Base-by-base conservation (phyloP, 2,888 invertebrate species). In the Drosophila gaucha region DNA sequence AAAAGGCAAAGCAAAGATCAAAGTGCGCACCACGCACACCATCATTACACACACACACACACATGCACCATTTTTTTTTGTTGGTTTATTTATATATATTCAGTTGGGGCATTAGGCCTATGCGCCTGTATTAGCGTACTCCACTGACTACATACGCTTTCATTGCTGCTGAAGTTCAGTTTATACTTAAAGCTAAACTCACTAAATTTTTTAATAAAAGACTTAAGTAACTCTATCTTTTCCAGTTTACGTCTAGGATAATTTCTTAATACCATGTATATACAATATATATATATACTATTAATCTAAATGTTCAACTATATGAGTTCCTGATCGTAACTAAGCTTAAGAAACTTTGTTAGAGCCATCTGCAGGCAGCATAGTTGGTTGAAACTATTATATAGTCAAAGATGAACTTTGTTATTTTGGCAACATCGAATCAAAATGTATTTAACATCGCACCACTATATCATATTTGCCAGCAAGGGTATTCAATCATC, bases 1-100 rank as follows among this genome's bases (percentile, higher is more conserved):
- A 30, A 57, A 55, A 62, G 63, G 50, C 66, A 62, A 62, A 74
- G 74, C 66, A 64, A 70, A 77, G 74, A 78, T 77, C 74, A 74
- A 74, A 74, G 74, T 63, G 72, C 52, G 41, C 54, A 47, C 22
- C 44, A 52, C 51, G 43, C 55, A 58, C 35, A 22, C 8, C 66
- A 71, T 35, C 28, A 54, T 62, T 39, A 58, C 30, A 47, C 39
- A 31, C 49, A 50, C 49, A 46, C 16, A 33, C 55, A 39, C 62
- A 20, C 35, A 66, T 49, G 22, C 33, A 36, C 5, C 31, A 33
- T 9, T 14, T 12, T 8, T 18, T 16, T 26, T n/a, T 31, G 54
- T 49, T 38, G 43, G 18, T 16, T n/a, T 41, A 18, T 35, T 71
- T 57, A 33, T 54, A n/a, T 54, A n/a, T 16, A 38, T 35, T 54